phyloP scores from a whole-genome alignment of 2,113 vertebrate species.

The Myotis davidii region DNA sequence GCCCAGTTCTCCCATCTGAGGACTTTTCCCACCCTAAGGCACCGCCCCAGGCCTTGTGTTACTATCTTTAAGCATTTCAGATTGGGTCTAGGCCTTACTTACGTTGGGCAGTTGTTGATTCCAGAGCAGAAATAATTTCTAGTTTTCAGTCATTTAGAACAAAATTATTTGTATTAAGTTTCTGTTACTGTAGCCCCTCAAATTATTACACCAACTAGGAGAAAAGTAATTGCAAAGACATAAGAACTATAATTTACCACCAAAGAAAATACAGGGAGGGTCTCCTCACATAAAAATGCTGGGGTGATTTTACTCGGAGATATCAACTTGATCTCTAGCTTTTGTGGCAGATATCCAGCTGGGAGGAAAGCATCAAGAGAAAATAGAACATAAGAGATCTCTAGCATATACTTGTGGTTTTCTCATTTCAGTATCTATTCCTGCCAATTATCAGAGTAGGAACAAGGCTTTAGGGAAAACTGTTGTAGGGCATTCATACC shows the following conservation, averaged over 20 bases:
- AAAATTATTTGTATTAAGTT: constrained; percentile 30
- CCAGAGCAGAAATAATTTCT: constrained; percentile 40
- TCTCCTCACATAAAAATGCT: background rate
- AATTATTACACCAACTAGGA: background rate
- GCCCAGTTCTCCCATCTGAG: background rate
- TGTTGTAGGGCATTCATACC: background rate
- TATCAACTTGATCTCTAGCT: constrained; percentile 24
- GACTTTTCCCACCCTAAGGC: background rate
- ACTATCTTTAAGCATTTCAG: background rate
- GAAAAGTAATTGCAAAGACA: constrained; percentile 38
- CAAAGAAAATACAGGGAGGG: background rate
- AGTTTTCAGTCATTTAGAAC: constrained; percentile 14
- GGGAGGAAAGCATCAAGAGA: constrained; percentile 11
- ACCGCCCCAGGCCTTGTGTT: background rate
- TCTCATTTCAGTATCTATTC: constrained; percentile 9
- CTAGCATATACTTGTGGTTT: background rate
- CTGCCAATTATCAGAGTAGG: background rate
- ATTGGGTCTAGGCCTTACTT: background rate
- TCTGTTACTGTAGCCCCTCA: background rate
- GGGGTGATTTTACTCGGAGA: background rate
- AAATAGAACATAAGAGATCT: constrained; percentile 44
- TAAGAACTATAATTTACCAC: constrained; percentile 3
- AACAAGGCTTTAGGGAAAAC: background rate
- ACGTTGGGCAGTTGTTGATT: background rate
- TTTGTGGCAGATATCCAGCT: background rate